Base-by-base conservation (phyloP, 2,797 vertebrate genomes). In the Chelonia mydas region DNA sequence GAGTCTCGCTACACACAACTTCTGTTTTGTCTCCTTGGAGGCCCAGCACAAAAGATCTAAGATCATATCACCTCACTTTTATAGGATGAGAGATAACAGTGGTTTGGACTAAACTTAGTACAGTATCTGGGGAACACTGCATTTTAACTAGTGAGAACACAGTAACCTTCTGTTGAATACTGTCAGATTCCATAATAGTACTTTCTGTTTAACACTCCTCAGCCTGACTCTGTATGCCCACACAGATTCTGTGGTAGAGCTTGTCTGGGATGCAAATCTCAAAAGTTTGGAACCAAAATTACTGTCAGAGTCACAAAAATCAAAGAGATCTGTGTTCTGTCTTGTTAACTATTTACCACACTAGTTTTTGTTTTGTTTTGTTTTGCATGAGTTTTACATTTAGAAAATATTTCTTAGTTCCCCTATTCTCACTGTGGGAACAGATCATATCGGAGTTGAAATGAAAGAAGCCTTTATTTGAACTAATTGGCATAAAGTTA, bases 391-490 rank as follows among this genome's bases (percentile, higher is more conserved):
- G 88, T 93, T 81, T 79, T 89, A 54, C 31, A 89, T 83, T 90
- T 93, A 95, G 93, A 93, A 96, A 96, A 92, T 82, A 95, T 93
- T 94, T 89, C 90, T 90, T 96, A 50, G 89, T 95, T 97, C 54
- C 23, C 79, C 88, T 72, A 91, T 96, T 93, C 61, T 96, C 83
- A 86, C 53, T 79, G 53, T 90, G 95, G 88, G 86, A 96, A 97
- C 92, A 89, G 89, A 95, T 97, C 92, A 88, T 85, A 95, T 94
- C 88, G 91, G 53, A 90, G 79, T 95, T 93, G 45, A 93, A 96
- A 95, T 96, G 84, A 94, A 90, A 90, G 92, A 94, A 95, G 87
- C 27, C 61, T 55, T 78, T 97, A 47, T 96, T 96, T 92, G 50
- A 86, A n/a, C 9, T 79, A 87, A 79, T 53, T 94, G 94, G 79